Evolutionary conservation across 2,797 vertebrate genomes (phyloP).

Genomic region (Basileuterus tristriatus): DNA sequence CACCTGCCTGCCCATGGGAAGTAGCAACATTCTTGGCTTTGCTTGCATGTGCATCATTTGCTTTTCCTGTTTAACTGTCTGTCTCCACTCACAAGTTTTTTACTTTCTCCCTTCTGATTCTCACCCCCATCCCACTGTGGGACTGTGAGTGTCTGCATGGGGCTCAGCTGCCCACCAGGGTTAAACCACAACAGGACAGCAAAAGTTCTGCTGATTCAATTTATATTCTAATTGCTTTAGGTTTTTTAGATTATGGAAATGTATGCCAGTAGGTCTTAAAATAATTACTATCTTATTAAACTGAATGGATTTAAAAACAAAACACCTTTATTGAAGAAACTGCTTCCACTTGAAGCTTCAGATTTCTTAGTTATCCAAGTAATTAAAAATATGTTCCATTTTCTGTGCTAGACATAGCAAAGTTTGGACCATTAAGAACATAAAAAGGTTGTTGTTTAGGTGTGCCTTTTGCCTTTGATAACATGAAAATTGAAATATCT

Average conservation of each 20-base stretch:
- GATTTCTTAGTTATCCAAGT: neutral
- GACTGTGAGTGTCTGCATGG: fast-evolving
- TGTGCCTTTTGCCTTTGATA: neutral
- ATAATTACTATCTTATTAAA: neutral
- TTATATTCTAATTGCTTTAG: neutral
- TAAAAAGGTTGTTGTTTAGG: neutral
- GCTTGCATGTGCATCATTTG: neutral
- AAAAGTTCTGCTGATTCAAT: neutral
- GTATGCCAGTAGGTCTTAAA: neutral
- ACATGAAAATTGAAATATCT: neutral
- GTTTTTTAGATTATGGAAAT: neutral
- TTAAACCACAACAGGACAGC: neutral
- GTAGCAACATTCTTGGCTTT: neutral
- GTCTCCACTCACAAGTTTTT: neutral
- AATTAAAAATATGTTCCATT: neutral
- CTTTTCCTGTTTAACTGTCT: neutral
- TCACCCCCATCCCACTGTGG: neutral
- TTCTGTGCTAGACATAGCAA: neutral
- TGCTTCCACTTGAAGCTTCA: neutral
- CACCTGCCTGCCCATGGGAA: neutral
- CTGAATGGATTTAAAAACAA: neutral
- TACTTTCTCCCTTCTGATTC: neutral
- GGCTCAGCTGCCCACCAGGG: neutral
- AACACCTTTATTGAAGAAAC: neutral
- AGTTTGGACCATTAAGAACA: neutral